Conservation (phyloP, 1,140 invertebrate genomes). For the Diprion similis region DNA sequence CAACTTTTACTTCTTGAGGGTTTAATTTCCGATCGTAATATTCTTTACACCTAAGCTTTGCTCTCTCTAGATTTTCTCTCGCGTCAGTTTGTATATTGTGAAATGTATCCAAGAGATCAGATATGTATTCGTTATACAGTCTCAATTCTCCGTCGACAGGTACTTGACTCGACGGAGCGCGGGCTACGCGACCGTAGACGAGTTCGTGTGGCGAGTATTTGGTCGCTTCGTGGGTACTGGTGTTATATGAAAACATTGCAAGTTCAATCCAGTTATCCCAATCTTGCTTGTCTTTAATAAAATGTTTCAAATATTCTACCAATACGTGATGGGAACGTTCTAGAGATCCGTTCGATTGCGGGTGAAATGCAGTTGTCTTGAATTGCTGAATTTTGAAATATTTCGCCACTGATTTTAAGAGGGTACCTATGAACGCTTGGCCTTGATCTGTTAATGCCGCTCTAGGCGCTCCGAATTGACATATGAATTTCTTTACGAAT, state of each 20-base stretch:
- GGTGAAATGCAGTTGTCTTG: slow-evolving; percentile 38
- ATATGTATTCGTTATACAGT: too few species aligned
- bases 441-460: slow-evolving; percentile 40
- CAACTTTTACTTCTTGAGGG: not conserved
- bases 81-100: too few species aligned
- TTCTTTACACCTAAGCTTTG: not conserved
- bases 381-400: slow-evolving; percentile 36
- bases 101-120: too few species aligned
- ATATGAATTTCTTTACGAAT: slow-evolving; percentile 37
- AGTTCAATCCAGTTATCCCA: slow-evolving; percentile 19
- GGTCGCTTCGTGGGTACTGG: too few species aligned
- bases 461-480: slow-evolving; percentile 37
- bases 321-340: slow-evolving; percentile 39
- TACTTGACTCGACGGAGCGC: too few species aligned
- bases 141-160: too few species aligned
- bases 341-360: slow-evolving; percentile 37
- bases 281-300: slow-evolving; percentile 1
- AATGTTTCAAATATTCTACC: slow-evolving; percentile 30
- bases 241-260: too few species aligned
- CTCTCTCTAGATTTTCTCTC: too few species aligned
- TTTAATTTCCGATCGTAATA: not conserved
- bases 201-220: too few species aligned
- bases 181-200: too few species aligned
- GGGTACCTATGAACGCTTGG: slow-evolving; percentile 31
- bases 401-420: slow-evolving; percentile 35